Percentiles rank a stretch among this genome's conserved stretches.
These are phyloP conservation scores for Sepiola atlantica DNA, from an alignment of 2,888 invertebrate species.

Conservation along the genomic window DNA sequence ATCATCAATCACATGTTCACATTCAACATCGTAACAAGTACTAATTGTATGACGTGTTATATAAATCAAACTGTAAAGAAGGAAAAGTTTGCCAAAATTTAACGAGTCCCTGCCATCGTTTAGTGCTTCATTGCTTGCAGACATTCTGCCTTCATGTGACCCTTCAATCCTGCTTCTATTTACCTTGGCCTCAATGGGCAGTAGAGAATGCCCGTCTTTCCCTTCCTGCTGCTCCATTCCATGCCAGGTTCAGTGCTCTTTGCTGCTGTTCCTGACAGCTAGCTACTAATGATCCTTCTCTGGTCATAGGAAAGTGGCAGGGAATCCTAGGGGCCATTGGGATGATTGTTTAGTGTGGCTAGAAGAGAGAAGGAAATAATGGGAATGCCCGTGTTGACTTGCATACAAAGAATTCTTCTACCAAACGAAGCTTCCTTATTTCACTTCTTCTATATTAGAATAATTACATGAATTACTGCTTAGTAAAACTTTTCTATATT, in stretches of 20 bases:
- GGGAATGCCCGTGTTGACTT: neutral
- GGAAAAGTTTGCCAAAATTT: neutral
- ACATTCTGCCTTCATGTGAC: constrained; percentile 6
- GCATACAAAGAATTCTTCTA: neutral
- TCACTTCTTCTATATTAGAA: neutral
- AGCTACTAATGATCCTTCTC: neutral
- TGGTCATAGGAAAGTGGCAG: neutral
- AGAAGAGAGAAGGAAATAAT: neutral
- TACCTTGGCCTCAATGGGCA: constrained; percentile 32
- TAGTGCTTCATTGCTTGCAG: constrained; percentile 20
- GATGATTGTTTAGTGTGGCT: neutral
- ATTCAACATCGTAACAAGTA: neutral
- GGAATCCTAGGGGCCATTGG: neutral
- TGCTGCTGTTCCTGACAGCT: constrained; percentile 6
- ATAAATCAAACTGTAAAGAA: constrained; percentile 6
- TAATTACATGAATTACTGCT: neutral
- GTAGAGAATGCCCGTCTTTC: neutral
- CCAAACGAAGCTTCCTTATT: neutral
- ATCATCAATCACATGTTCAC: neutral
- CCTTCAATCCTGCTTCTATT: neutral
- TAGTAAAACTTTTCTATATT: neutral
- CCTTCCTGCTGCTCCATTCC: neutral
- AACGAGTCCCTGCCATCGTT: neutral
- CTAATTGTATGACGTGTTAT: neutral
- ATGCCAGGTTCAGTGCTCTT: constrained; percentile 20